Percentiles rank a stretch among this genome's conserved stretches.
Conservation (phyloP, 2,888 invertebrate genomes). For the Phalera bucephala region DNA sequence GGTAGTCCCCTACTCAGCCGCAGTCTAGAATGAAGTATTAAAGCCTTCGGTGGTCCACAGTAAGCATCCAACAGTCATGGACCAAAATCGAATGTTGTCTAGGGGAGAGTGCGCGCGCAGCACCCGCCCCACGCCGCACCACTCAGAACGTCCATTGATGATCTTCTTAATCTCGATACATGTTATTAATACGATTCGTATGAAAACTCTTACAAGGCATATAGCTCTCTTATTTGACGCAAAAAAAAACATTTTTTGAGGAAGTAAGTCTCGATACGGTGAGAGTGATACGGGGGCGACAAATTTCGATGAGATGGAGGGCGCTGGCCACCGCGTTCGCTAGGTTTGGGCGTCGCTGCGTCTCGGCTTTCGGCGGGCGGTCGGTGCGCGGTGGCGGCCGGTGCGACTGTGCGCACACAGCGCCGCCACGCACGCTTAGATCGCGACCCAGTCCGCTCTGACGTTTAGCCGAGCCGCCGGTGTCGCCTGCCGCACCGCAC, state of each 20-base stretch:
- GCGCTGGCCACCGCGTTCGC: slow-evolving; percentile 68
- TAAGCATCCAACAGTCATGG: slow-evolving; percentile 81
- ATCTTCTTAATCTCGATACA: slow-evolving; percentile 74
- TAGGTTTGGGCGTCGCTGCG: slow-evolving; percentile 81
- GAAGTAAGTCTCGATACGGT: slow-evolving; percentile 18
- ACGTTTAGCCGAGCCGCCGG: slow-evolving; percentile 75
- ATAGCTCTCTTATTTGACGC: slow-evolving; percentile 17
- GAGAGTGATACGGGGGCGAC: slow-evolving; percentile 15
- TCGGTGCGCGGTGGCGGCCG: slow-evolving; percentile 67
- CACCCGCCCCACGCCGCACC: slow-evolving; percentile 66
- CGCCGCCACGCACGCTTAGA: slow-evolving; percentile 74
- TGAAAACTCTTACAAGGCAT: slow-evolving; percentile 31
- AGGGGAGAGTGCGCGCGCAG: slow-evolving; percentile 75
- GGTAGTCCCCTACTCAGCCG: slow-evolving; percentile 51
- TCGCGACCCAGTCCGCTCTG: slow-evolving; percentile 79
- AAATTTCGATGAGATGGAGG: slow-evolving; percentile 45
- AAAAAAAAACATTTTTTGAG: slow-evolving; percentile 19
- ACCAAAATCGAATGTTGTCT: slow-evolving; percentile 83
- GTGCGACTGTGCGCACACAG: slow-evolving; percentile 69
- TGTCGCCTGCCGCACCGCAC: slow-evolving; percentile 59
- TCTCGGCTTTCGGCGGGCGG: slow-evolving; percentile 73
- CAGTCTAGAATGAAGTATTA: slow-evolving; percentile 78
- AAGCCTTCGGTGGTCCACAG: slow-evolving; percentile 74
- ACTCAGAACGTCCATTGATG: slow-evolving; percentile 77
- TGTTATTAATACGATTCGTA: slow-evolving; percentile 58